Evolutionary conservation across 2,797 vertebrate species (phyloP).

Genomic region (Alectoris magna): DNA sequence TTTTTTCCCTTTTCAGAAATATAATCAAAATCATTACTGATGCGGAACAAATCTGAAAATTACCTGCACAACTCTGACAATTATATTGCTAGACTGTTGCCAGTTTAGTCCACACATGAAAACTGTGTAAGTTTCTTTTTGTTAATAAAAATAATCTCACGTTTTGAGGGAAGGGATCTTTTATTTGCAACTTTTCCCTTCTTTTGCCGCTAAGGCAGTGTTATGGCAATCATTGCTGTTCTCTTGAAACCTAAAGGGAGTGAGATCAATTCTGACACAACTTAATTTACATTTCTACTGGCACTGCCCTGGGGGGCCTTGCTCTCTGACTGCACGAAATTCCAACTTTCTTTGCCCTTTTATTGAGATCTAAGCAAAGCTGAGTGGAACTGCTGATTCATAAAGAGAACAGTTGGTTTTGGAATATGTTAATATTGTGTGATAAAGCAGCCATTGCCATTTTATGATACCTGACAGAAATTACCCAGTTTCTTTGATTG

Average conservation of each 20-base stretch:
- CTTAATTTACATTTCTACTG: not conserved
- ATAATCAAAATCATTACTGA: not conserved
- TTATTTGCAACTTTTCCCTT: not conserved
- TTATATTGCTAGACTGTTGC: not conserved
- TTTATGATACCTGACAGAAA: conserved; percentile 70
- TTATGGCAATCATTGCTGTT: rapidly evolving
- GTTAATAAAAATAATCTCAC: not conserved
- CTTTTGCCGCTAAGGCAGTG: not conserved
- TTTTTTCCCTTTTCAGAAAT: not conserved
- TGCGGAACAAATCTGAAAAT: conserved; percentile 35
- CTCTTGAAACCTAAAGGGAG: not conserved
- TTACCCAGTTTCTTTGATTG: conserved; percentile 54
- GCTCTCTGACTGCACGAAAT: not conserved
- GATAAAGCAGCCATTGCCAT: conserved; percentile 48
- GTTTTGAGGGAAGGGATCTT: not conserved
- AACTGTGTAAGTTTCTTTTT: not conserved
- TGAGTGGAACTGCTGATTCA: not conserved
- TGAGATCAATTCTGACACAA: not conserved
- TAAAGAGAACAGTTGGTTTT: conserved; percentile 34
- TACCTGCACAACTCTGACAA: not conserved
- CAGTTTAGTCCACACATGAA: not conserved
- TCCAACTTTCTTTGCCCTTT: not conserved
- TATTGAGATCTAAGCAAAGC: not conserved
- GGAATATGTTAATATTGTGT: conserved; percentile 56
- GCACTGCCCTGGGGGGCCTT: not conserved